phyloP scores from a whole-genome alignment of 2,113 vertebrate species.

The Callopanchax toddi region DNA sequence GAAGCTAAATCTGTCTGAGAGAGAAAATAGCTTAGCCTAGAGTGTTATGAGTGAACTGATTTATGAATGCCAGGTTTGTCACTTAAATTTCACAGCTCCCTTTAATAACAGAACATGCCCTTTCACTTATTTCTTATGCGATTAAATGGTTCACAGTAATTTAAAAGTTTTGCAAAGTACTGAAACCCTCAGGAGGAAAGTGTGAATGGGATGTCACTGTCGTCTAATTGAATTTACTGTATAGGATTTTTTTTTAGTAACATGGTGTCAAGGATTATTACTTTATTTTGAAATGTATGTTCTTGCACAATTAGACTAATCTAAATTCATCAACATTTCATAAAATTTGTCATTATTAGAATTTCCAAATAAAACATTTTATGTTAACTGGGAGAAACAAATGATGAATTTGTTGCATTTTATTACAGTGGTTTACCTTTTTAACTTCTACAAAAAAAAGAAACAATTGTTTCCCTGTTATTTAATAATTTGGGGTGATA shows the following conservation, averaged over 20 bases:
- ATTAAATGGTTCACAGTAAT: neutral
- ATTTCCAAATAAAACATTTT: too few relatives aligned
- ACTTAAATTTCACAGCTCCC: conserved; percentile 23
- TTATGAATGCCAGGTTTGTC: conserved; percentile 49
- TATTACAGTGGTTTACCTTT: too few relatives aligned
- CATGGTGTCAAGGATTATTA: neutral
- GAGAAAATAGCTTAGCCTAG: conserved; percentile 57
- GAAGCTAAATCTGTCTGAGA: conserved; percentile 53
- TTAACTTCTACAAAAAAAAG: too few relatives aligned
- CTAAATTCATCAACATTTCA: too few relatives aligned
- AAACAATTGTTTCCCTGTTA: too few relatives aligned
- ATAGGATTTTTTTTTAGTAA: neutral
- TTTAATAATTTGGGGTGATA: too few relatives aligned
- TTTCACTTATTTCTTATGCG: conserved; percentile 3
- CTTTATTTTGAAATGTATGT: too few relatives aligned
- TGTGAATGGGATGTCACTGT: neutral
- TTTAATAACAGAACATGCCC: conserved; percentile 6
- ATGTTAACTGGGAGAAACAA: neutral
- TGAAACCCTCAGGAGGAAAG: neutral
- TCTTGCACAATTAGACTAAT: too few relatives aligned
- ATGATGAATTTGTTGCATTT: too few relatives aligned
- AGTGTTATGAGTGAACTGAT: conserved; percentile 52
- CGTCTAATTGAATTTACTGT: neutral
- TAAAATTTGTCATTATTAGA: too few relatives aligned
- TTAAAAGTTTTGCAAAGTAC: neutral